phyloP scores from a whole-genome alignment of 2,113 vertebrate species.

The Heteronetta atricapilla region DNA sequence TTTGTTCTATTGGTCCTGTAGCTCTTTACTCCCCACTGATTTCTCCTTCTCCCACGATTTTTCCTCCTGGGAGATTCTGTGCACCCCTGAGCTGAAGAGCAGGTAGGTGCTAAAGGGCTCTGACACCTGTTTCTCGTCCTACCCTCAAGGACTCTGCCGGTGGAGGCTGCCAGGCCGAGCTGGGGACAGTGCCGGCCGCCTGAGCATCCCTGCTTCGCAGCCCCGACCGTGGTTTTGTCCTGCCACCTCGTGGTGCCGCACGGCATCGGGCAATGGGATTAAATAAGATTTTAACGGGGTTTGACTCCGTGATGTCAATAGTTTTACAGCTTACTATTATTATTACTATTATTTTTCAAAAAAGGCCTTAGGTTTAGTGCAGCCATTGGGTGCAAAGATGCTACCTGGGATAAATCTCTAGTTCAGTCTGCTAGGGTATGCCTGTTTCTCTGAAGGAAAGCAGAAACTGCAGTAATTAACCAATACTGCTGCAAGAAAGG shows the following conservation, averaged over 20 bases:
- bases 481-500: not conserved
- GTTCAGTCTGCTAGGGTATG: fast-evolving
- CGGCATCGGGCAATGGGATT: not conserved
- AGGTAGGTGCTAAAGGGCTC: fast-evolving
- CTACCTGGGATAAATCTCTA: not conserved
- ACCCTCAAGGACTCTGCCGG: fast-evolving
- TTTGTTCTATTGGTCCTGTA: not conserved
- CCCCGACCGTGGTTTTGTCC: not conserved
- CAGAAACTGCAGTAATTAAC: not conserved
- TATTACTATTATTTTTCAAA: too few species aligned
- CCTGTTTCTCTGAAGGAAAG: fast-evolving
- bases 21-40: not conserved
- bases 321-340: too few species aligned
- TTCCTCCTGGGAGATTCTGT: too few species aligned
- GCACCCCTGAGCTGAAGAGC: not conserved
- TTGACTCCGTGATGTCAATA: too few species aligned
- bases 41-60: too few species aligned
- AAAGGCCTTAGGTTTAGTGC: too few species aligned
- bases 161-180: fast-evolving
- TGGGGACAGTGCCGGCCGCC: not conserved
- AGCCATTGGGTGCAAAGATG: fast-evolving
- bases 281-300: too few species aligned
- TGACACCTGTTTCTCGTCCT: fast-evolving
- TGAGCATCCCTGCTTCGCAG: not conserved
- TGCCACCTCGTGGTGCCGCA: slow-evolving; percentile 26